Conservation (phyloP, 1,140 invertebrate species). For the Papilio polytes region DNA sequence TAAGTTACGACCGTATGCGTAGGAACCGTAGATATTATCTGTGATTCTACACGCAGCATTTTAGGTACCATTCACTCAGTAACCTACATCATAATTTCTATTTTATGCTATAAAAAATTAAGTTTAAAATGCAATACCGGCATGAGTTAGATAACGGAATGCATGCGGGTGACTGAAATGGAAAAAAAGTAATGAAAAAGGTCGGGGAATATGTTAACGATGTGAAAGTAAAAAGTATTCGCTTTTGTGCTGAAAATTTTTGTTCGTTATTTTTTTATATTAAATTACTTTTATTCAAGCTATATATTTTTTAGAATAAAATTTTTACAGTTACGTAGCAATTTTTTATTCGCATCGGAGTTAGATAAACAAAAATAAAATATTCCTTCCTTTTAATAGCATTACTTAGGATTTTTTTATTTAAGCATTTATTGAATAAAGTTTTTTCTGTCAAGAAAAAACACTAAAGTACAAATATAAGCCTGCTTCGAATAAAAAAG, state of each 20-base stretch:
- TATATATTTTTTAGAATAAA: background rate
- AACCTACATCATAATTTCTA: background rate
- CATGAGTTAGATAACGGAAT: slow-evolving; percentile 25
- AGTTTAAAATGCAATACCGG: slow-evolving; percentile 22
- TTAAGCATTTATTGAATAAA: background rate
- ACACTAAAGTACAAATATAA: background rate
- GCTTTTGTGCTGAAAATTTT: background rate
- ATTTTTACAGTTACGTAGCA: too few species aligned
- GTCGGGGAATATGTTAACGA: slow-evolving; percentile 20
- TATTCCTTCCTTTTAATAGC: too few species aligned
- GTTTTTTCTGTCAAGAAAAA: background rate
- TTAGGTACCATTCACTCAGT: background rate
- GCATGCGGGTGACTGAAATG: slow-evolving; percentile 18
- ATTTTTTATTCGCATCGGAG: too few species aligned
- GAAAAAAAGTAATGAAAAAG: slow-evolving; percentile 23
- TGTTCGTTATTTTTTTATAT: slow-evolving; percentile 29
- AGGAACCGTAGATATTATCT: too few species aligned
- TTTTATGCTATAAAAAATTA: slow-evolving; percentile 12
- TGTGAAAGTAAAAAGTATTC: slow-evolving; percentile 31
- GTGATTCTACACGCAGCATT: background rate
- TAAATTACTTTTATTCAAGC: slow-evolving; percentile 2
- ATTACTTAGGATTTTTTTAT: too few species aligned
- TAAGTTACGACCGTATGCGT: too few species aligned
- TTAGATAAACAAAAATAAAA: too few species aligned
- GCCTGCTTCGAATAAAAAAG: background rate